phyloP scores from a whole-genome alignment of 2,113 vertebrate genomes.

The Uria aalge region DNA sequence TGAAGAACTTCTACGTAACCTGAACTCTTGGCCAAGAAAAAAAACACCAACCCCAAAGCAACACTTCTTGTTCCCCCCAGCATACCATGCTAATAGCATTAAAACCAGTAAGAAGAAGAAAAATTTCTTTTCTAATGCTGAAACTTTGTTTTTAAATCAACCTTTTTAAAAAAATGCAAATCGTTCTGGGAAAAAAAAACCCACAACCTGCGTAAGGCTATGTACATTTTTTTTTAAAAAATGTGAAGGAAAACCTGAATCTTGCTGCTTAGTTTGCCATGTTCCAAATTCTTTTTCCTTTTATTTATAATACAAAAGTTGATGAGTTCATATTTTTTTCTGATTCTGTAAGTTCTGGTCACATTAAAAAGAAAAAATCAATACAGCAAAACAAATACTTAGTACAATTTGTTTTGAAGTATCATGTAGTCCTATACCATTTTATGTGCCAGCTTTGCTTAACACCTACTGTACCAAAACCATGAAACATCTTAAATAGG shows the following conservation, averaged over 20 bases:
- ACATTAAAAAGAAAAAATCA: background rate
- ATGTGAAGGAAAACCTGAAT: background rate
- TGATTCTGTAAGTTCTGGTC: background rate
- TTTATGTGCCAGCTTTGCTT: background rate
- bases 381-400: background rate
- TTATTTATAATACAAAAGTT: background rate
- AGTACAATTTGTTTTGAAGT: background rate
- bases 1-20: background rate
- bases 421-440: background rate
- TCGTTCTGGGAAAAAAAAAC: background rate
- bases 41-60: background rate
- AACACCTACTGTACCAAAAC: background rate
- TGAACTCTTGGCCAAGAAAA: background rate
- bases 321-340: background rate
- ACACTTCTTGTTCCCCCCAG: background rate
- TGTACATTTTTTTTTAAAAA: background rate
- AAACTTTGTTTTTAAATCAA: background rate
- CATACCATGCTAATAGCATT: background rate
- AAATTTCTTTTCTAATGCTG: background rate
- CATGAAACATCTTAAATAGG: background rate
- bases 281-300: background rate
- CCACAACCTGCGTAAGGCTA: background rate
- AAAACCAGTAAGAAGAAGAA: background rate
- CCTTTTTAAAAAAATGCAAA: background rate
- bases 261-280: fast-evolving